These are phyloP conservation scores for Cacoxenus indagator DNA, from an alignment of 2,888 invertebrate species.

Conservation along the genomic window DNA sequence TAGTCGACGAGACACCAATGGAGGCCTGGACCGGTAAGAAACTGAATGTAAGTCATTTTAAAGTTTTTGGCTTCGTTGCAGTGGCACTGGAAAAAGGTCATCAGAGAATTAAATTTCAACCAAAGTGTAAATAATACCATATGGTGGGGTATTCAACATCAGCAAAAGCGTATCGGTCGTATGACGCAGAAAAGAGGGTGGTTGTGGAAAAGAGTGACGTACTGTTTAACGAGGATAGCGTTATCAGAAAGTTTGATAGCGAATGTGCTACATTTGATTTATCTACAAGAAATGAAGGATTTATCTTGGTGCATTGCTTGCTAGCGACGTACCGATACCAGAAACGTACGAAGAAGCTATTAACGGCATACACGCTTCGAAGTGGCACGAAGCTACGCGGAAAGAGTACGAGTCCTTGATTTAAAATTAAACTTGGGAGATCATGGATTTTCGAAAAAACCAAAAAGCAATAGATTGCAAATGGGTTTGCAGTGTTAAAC, in stretches of 20 bases:
- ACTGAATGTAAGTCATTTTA: no score
- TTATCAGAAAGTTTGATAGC: not conserved
- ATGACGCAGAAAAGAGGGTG: not conserved
- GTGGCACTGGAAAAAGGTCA: no score
- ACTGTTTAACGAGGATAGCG: no score
- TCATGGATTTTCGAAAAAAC: not conserved
- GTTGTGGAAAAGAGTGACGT: not conserved
- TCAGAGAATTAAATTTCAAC: not conserved
- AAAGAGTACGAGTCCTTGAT: not conserved
- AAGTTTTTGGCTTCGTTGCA: no score
- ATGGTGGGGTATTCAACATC: not conserved
- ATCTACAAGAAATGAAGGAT: no score
- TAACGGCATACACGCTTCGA: not conserved
- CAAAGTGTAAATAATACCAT: not conserved
- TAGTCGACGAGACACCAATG: no score
- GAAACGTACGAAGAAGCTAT: no score
- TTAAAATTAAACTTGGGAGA: not conserved
- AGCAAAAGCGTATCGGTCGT: not conserved
- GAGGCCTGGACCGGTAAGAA: no score
- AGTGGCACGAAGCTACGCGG: not conserved
- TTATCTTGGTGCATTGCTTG: not conserved
- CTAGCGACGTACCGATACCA: not conserved
- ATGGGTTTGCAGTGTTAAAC: no score
- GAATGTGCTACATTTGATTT: not conserved
- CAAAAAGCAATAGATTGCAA: no score